Evolutionary conservation across 2,888 invertebrate species (phyloP).

Genomic region (Lissonota sp.): DNA sequence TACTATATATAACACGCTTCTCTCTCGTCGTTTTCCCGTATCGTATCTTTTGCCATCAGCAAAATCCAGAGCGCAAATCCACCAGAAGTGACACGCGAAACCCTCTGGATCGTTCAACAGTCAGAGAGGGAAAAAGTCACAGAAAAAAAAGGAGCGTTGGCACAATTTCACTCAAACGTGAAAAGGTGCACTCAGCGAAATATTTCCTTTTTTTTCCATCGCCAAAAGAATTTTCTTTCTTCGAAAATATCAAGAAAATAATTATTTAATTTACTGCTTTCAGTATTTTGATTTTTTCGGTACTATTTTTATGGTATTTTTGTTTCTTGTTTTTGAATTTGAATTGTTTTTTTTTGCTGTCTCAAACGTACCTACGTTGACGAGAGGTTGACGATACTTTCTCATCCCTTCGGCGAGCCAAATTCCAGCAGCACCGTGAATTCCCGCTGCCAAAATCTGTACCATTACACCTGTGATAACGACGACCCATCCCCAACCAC

Average conservation of each 20-base stretch:
- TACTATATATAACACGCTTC: not conserved
- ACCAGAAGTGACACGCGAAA: conserved; percentile 18
- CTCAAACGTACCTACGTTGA: conserved; percentile 76
- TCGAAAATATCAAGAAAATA: not conserved
- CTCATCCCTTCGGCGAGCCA: conserved; percentile 76
- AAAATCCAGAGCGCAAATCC: conserved; percentile 22
- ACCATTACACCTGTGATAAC: conserved; percentile 85
- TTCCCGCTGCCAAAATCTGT: conserved; percentile 85
- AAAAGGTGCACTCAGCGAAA: conserved; percentile 6
- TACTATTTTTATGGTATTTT: too few relatives aligned
- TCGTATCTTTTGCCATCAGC: not conserved
- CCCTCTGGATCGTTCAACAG: conserved; percentile 41
- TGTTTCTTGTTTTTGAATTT: not conserved
- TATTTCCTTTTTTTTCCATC: conserved; percentile 21
- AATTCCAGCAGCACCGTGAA: conserved; percentile 83
- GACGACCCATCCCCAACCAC: conserved; percentile 87
- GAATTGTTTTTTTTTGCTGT: not conserved
- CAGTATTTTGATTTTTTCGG: too few relatives aligned
- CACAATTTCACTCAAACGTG: conserved; percentile 25
- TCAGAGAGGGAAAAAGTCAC: not conserved
- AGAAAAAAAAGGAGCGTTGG: not conserved
- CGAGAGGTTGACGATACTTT: conserved; percentile 76
- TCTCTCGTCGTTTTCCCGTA: conserved; percentile 28
- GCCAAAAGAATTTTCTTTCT: not conserved
- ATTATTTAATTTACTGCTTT: too few relatives aligned